phyloP scores from a whole-genome alignment of 2,113 vertebrate species.

The Macroglossus sobrinus region DNA sequence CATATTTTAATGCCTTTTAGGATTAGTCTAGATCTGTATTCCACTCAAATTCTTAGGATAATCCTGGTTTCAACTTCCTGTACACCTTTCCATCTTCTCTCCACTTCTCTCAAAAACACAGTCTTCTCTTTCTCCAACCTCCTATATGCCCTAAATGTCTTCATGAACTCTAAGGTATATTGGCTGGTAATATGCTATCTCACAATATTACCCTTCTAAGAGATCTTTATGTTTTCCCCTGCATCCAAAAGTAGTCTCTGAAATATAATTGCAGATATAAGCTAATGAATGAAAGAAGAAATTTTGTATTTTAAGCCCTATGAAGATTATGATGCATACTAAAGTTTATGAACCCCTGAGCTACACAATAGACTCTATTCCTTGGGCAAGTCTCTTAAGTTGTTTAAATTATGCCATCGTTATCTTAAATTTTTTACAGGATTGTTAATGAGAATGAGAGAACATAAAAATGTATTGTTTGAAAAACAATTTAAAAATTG shows the following conservation, averaged over 20 bases:
- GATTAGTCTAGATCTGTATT: neutral
- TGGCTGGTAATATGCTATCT: neutral
- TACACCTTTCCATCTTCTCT: neutral
- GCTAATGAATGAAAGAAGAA: neutral
- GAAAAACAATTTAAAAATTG: slow-evolving; percentile 9
- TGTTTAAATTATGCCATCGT: neutral
- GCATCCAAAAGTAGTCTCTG: neutral
- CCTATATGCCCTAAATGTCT: neutral
- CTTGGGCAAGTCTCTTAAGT: neutral
- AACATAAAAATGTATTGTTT: neutral
- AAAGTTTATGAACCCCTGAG: neutral
- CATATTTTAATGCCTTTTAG: neutral
- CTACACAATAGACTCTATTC: neutral
- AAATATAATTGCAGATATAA: neutral
- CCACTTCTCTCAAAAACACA: neutral
- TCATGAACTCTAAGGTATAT: neutral
- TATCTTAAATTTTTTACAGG: neutral
- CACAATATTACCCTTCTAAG: neutral
- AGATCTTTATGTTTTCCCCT: neutral
- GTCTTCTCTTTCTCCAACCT: neutral
- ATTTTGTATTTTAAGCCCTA: neutral
- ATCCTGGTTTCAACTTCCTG: neutral
- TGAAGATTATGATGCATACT: neutral
- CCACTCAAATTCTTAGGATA: neutral
- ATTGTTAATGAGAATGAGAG: slow-evolving; percentile 27